Evolutionary conservation across 2,888 invertebrate species (phyloP), one percentile per base, ranked within the genome.

Genomic region (Rhabditoides inermis): DNA sequence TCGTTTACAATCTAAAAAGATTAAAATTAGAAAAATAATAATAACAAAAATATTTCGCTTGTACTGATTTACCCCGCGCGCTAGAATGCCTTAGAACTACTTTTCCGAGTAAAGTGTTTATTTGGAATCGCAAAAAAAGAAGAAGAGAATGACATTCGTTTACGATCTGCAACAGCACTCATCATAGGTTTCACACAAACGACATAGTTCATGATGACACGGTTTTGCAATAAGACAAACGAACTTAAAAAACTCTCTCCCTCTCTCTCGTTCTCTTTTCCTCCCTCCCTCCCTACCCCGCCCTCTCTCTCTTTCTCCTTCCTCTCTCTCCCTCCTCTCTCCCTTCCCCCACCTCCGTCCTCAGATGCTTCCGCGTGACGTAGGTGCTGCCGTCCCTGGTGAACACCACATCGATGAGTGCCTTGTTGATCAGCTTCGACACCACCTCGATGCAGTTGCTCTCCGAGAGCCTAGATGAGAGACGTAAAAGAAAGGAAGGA

Each of bases 351-450:
- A 77, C 86, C 85, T 0, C 88, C 84, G 85, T 87, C 22, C 84
- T 80, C 54, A 98, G 83, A 75, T 95, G 89, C 51, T 87, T 84
- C 2, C 88, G 88, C 1, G 98, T 98, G 40, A 98, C 82, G 77
- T 94, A 98, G 77, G 94, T 92, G 28, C 79, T 92, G 92, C 95
- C 98, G 83, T 98, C 94, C 67, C 84, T 86, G 1, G 95, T 94
- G 77, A 88, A 90, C 52, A 94, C 85, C 0, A 98, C 86, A 77
- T 94, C 88, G 37, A 98, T 81, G 48, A 90, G 80, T 73, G 88
- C 87, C 40, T 85, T 81, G 68, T 90, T 86, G 56, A 88, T 83
- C 51, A 98, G 80, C 78, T 88, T 86, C 50, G 86, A 85, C 5
- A 98, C 87, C 56, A 98, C 88, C 83, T 98, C 95, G 49, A 98